Base-by-base conservation (phyloP, 2,113 vertebrate genomes). In the Phylloscopus trochilus region DNA sequence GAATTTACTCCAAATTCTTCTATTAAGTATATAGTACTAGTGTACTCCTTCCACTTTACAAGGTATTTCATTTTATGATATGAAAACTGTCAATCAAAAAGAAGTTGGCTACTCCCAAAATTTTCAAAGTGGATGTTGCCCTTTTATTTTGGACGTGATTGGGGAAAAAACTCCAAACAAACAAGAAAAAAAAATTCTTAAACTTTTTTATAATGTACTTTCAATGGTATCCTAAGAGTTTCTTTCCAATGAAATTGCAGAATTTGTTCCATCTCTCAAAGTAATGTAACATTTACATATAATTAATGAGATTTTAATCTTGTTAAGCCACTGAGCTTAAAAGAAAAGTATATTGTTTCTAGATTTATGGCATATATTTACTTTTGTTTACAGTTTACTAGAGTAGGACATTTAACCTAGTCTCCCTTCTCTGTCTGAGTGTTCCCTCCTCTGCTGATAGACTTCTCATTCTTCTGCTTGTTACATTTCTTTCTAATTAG, bases 151-250 rank as follows among this genome's bases (percentile, higher is more conserved):
- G 11, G 16, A 44, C 7, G 14, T 22, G 23, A 69, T 2, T 58
- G 4, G 4, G 19, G 4, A 26, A 67, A 43, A 31, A 44, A 1
- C 0, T 1, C 19, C 5, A 67, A 67, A 14, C 2, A 41, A 52
- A 13, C 1, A 60, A 13, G 10, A 28, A 55, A 55, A 55, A 55
- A 79, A 79, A 33, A 30, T 3, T 41, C 13, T 12, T 39, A 24
- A 67, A 33, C 1, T 2, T 31, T 62, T 64, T 55, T 5, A 23
- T 44, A 33, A 46, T 26, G 4, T 60, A 10, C 2, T 74, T 78
- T 64, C 35, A 66, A 4, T 24, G 2, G 31, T 74, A 83, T 43
- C 10, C 7, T 47, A 49, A 76, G 49, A 37, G 19, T 23, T 87
- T 91, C 39, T 37, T 83, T 74, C 35, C 4, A 52, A 69, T 64